phyloP scores from a whole-genome alignment of 2,888 invertebrate genomes.

The Eupithecia centaureata region DNA sequence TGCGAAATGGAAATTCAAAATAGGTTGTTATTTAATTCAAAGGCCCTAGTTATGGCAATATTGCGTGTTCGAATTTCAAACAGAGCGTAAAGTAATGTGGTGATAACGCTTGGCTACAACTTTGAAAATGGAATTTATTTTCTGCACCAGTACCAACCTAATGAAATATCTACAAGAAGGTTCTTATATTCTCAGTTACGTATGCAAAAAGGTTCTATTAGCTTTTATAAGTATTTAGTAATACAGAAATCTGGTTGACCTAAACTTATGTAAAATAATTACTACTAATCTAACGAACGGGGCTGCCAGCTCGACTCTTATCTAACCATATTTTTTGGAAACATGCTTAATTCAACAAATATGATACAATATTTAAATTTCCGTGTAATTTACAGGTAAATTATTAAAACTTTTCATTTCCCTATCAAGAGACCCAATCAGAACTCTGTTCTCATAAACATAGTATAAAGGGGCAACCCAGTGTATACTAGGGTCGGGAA shows the following conservation, averaged over 20 bases:
- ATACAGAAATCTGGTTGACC: constrained; percentile 37
- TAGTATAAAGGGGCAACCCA: constrained; percentile 76
- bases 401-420: constrained; percentile 50
- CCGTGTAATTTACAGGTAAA: constrained; percentile 67
- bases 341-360: constrained; percentile 35
- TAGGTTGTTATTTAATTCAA: constrained; percentile 2
- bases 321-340: not conserved
- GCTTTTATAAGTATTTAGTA: not conserved
- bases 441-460: constrained; percentile 72
- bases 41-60: constrained; percentile 6
- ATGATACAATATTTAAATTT: constrained; percentile 22
- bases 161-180: not conserved
- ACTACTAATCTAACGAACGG: not conserved
- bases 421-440: constrained; percentile 74
- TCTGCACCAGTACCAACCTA: not conserved
- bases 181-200: not conserved
- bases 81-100: constrained; percentile 10
- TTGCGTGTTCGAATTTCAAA: constrained; percentile 7
- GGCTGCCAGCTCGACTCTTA: not conserved
- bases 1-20: not conserved
- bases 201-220: not conserved
- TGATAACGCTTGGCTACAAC: constrained; percentile 5
- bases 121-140: constrained; percentile 12
- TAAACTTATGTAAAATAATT: constrained; percentile 11
- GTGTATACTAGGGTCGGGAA: constrained; percentile 77